These are phyloP conservation scores for Tympanoctomys barrerae DNA, from an alignment of 2,797 vertebrate genomes.

Conservation along the genomic window DNA sequence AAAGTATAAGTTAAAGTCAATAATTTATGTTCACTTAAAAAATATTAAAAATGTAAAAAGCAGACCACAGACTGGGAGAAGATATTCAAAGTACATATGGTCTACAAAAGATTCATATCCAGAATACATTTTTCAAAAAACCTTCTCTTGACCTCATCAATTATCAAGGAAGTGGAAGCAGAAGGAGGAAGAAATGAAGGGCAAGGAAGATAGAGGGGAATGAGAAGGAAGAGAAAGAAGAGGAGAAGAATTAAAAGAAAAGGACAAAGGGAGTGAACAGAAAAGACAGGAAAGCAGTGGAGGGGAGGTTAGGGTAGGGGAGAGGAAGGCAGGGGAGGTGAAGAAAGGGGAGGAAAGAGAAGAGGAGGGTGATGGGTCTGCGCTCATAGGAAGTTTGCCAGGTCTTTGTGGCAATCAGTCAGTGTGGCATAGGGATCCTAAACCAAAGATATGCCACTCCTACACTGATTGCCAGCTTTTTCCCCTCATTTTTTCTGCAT, in stretches of 20 bases:
- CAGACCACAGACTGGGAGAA: neutral
- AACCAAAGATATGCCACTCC: no score
- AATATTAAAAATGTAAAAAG: slow-evolving; percentile 15
- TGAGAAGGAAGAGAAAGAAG: neutral
- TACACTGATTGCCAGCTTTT: no score
- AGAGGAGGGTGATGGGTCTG: neutral
- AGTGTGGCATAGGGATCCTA: no score
- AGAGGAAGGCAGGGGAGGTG: neutral
- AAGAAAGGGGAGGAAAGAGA: neutral
- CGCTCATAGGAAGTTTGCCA: no score
- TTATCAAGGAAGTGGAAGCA: neutral
- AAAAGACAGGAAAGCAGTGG: neutral
- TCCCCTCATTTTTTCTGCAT: no score
- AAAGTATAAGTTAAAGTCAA: slow-evolving; percentile 23
- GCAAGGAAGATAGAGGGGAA: no score
- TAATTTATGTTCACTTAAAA: slow-evolving; percentile 34
- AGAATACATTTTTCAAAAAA: neutral
- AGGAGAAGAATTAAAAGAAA: neutral
- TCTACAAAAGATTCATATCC: slow-evolving; percentile 25
- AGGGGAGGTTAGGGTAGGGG: neutral
- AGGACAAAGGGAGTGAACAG: neutral
- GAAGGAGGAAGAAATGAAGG: neutral
- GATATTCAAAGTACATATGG: slow-evolving; percentile 18
- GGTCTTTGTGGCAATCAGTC: no score
- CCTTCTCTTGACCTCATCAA: neutral